A percentile compares a stretch with the other conserved stretches of the same genome.
Conservation (phyloP, 2,113 vertebrate species). For the Desmodus rotundus region DNA sequence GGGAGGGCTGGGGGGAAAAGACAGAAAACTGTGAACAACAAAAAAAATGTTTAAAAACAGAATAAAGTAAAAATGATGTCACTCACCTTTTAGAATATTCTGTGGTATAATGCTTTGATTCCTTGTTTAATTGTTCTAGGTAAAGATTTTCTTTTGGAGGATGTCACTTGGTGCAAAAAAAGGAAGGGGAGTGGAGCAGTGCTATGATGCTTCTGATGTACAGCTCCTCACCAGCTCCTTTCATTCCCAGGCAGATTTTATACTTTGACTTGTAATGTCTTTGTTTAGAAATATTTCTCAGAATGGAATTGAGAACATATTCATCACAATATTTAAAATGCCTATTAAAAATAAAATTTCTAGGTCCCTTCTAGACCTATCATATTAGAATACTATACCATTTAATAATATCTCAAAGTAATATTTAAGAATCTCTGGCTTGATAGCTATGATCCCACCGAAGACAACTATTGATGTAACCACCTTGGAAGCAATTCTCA, state of each 20-base stretch:
- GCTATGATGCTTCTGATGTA: neutral
- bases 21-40: too few species aligned
- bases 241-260: neutral
- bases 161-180: neutral
- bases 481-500: neutral
- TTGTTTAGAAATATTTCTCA: neutral
- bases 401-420: neutral
- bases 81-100: neutral
- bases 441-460: neutral
- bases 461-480: neutral
- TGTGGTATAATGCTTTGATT: neutral
- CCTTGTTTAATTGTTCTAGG: neutral
- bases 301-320: neutral
- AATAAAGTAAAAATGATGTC: too few species aligned
- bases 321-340: neutral
- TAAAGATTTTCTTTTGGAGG: slow-evolving; percentile 7
- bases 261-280: neutral
- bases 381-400: neutral
- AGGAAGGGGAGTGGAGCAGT: neutral
- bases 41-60: too few species aligned
- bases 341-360: neutral
- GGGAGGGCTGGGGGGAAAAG: too few species aligned
- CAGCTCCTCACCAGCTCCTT: neutral
- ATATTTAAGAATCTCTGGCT: neutral
- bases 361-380: neutral